Conservation (phyloP, 2,113 vertebrate species). For the Labeo catla region DNA sequence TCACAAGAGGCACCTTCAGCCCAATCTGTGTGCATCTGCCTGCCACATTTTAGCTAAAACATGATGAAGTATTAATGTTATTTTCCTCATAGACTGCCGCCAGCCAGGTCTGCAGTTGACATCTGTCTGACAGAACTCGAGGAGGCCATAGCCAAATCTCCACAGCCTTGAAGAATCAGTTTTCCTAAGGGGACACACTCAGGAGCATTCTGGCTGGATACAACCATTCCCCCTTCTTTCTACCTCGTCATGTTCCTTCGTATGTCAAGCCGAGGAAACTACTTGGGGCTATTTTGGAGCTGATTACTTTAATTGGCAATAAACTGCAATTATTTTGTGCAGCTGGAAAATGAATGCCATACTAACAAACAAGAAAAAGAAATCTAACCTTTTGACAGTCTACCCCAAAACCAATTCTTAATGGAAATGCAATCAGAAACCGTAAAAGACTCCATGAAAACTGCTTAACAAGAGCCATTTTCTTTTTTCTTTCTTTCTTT, state of each 20-base stretch:
- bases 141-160: slow-evolving; percentile 41
- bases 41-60: slow-evolving; percentile 69
- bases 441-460: not conserved
- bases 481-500: not conserved
- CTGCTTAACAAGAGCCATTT: no score
- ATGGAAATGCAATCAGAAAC: slow-evolving; percentile 68
- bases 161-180: slow-evolving; percentile 35
- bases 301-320: slow-evolving; percentile 83
- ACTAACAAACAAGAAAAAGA: slow-evolving; percentile 58
- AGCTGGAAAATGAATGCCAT: slow-evolving; percentile 70
- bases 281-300: slow-evolving; percentile 75
- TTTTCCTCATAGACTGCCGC: slow-evolving; percentile 60
- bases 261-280: slow-evolving; percentile 67
- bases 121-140: slow-evolving; percentile 61
- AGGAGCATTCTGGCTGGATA: slow-evolving; percentile 19
- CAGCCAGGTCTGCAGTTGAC: slow-evolving; percentile 67
- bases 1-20: slow-evolving; percentile 63
- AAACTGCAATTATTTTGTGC: slow-evolving; percentile 77
- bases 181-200: slow-evolving; percentile 41
- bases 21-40: slow-evolving; percentile 70
- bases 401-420: slow-evolving; percentile 48
- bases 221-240: slow-evolving; percentile 46
- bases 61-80: slow-evolving; percentile 69
- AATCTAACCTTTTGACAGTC: slow-evolving; percentile 60
- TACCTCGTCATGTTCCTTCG: slow-evolving; percentile 49